Percentiles rank a stretch among this genome's conserved stretches.
Conservation (phyloP, 2,113 vertebrate species). For the Calcarius ornatus region DNA sequence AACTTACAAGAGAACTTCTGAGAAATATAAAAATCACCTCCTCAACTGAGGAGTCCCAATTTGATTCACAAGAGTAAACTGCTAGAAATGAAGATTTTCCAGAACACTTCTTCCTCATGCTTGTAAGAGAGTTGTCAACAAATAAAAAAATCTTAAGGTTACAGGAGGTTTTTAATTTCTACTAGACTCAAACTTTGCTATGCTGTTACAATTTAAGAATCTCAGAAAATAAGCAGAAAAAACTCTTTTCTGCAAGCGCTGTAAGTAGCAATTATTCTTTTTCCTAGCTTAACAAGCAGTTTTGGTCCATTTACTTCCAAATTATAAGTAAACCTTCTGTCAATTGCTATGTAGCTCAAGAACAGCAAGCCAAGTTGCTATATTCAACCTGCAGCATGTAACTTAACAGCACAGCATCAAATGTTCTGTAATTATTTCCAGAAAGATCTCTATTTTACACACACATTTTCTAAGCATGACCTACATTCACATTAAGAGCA, state of each 20-base stretch:
- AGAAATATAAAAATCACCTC: neutral
- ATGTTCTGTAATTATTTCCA: constrained; percentile 27
- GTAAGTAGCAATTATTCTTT: neutral
- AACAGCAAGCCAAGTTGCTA: neutral
- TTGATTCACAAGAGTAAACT: neutral
- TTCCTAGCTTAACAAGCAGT: neutral
- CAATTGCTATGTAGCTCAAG: neutral
- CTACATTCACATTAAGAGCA: neutral
- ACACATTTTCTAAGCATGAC: constrained; percentile 14
- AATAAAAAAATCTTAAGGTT: neutral
- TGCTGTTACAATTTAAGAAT: neutral
- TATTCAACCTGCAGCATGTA: constrained; percentile 6
- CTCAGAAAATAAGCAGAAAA: neutral
- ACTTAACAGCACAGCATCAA: neutral
- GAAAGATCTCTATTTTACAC: neutral
- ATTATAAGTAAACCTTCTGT: constrained; percentile 4
- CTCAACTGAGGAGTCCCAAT: neutral
- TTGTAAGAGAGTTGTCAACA: neutral
- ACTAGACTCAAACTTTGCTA: neutral
- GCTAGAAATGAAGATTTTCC: neutral
- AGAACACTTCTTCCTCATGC: neutral
- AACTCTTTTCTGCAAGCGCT: neutral
- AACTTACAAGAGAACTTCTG: neutral
- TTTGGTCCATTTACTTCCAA: constrained; percentile 6
- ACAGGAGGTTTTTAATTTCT: neutral